Conservation (phyloP, 2,888 invertebrate genomes). For the Morpho deidamia region DNA sequence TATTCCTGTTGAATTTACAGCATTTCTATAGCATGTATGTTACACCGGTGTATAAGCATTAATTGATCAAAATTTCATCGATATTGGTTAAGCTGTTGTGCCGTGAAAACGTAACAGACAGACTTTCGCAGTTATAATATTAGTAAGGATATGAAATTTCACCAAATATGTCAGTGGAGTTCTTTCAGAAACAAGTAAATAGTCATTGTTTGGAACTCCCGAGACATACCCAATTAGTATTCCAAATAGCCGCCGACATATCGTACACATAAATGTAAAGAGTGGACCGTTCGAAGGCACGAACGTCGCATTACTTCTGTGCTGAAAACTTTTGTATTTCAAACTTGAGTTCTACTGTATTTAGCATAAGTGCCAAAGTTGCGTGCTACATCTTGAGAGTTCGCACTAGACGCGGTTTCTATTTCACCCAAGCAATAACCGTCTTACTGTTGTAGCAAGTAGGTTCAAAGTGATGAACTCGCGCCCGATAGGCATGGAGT, state of each 20-base stretch:
- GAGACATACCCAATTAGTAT: constrained; percentile 71
- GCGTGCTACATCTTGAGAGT: constrained; percentile 49
- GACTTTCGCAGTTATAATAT: too few species aligned
- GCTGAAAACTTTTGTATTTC: constrained; percentile 27
- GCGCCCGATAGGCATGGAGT: constrained; percentile 58
- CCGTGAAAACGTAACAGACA: too few species aligned
- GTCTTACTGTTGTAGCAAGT: constrained; percentile 69
- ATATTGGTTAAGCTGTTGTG: too few species aligned
- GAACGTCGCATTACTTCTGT: constrained; percentile 61
- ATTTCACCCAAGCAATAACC: constrained; percentile 75
- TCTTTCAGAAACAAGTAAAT: constrained; percentile 37
- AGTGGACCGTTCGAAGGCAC: constrained; percentile 72
- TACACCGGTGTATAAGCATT: too few species aligned
- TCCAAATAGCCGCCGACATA: constrained; percentile 74
- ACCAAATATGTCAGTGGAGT: background rate
- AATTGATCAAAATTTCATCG: too few species aligned
- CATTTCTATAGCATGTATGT: too few species aligned
- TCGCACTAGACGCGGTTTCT: constrained; percentile 66
- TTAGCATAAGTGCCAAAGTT: constrained; percentile 59
- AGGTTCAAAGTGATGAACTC: constrained; percentile 76
- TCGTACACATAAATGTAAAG: constrained; percentile 76
- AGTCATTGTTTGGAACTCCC: constrained; percentile 53
- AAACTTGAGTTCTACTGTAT: constrained; percentile 61
- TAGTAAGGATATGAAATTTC: too few species aligned
- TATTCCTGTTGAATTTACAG: too few species aligned